Evolutionary conservation across 2,797 vertebrate species (phyloP).

Genomic region (Helarctos malayanus): DNA sequence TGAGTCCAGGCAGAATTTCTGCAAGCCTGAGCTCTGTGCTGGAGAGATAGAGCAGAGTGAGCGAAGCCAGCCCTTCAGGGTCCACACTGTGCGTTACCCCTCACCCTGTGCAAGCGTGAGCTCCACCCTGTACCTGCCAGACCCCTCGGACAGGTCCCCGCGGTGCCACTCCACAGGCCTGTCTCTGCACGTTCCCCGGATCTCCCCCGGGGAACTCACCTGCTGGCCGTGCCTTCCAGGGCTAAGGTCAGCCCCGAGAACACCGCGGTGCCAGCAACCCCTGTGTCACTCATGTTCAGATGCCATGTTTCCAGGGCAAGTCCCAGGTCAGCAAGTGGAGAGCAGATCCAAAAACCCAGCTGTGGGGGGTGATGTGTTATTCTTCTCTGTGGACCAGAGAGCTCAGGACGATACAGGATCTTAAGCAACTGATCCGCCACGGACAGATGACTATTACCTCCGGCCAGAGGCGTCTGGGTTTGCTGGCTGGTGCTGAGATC

Average conservation of each 20-base stretch:
- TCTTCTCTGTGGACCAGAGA: neutral
- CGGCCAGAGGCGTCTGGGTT: neutral
- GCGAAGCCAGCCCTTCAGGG: neutral
- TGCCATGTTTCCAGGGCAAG: neutral
- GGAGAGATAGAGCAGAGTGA: neutral
- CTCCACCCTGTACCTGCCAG: neutral
- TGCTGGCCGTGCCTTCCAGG: neutral
- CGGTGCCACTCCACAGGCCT: neutral
- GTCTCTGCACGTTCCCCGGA: neutral
- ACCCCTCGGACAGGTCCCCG: neutral
- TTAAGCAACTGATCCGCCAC: neutral
- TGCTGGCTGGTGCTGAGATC: neutral
- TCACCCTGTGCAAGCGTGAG: neutral
- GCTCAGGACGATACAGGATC: neutral
- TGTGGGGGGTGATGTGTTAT: neutral
- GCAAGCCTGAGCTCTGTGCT: neutral
- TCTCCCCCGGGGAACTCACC: neutral
- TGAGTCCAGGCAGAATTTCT: neutral
- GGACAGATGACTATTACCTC: neutral
- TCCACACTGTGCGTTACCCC: neutral
- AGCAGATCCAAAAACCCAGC: neutral
- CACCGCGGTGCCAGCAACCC: neutral
- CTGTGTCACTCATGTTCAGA: neutral
- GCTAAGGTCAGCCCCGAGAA: neutral
- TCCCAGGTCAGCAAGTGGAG: neutral